Conservation (phyloP, 37 sponge, comb jelly and placozoan genomes). For the Mnemiopsis leidyi region DNA sequence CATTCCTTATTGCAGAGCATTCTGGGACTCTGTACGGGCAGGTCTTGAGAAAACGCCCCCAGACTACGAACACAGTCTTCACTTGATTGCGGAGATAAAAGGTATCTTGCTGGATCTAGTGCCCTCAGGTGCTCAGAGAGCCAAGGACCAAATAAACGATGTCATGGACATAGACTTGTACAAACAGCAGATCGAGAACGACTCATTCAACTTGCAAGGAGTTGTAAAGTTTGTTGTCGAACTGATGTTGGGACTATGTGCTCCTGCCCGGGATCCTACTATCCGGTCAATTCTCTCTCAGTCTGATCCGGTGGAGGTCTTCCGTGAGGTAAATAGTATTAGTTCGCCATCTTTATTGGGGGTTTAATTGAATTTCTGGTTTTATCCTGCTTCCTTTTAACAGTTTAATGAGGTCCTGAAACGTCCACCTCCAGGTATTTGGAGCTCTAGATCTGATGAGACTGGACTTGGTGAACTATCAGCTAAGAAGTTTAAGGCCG, state of each 20-base stretch:
- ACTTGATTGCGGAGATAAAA: not conserved
- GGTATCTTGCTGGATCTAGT: constrained; percentile 23
- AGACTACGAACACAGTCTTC: constrained; percentile 36
- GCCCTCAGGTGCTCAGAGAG: not conserved
- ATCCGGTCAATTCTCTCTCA: constrained; percentile 21
- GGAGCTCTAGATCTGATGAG: constrained; percentile 54
- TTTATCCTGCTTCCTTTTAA: too few species aligned
- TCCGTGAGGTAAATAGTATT: constrained; percentile 7
- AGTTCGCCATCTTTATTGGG: too few species aligned
- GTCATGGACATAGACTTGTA: constrained; percentile 48
- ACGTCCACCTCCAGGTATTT: constrained; percentile 58
- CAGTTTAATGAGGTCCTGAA: too few species aligned
- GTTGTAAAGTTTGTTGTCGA: constrained; percentile 43
- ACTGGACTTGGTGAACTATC: constrained; percentile 55
- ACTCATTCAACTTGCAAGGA: not conserved
- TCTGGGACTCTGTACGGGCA: constrained; percentile 51
- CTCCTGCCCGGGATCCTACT: constrained; percentile 19
- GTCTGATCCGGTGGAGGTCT: constrained; percentile 19
- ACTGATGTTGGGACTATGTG: constrained; percentile 28
- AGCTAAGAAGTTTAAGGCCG: not conserved
- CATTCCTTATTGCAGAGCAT: too few species aligned
- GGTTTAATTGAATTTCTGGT: too few species aligned
- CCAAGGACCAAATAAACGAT: constrained; percentile 21
- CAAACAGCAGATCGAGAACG: constrained; percentile 49
- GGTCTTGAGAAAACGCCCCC: constrained; percentile 20